A percentile compares a stretch with the other conserved stretches of the same genome.
Conservation (phyloP, 2,888 invertebrate species). For the Pyrocoelia pectoralis region DNA sequence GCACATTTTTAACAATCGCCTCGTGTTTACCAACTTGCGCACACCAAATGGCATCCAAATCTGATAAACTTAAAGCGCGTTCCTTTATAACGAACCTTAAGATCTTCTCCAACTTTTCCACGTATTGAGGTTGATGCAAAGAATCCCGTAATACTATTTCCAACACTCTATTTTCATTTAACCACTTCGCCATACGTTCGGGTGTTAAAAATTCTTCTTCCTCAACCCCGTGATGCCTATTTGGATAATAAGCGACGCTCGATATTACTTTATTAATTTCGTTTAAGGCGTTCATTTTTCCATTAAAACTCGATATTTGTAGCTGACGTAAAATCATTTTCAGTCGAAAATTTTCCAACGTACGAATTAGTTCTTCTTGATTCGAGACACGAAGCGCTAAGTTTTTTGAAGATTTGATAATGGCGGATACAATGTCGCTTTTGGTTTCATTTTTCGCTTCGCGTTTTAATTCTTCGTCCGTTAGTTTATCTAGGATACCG, state of each 20-base stretch:
- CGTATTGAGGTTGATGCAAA: constrained; percentile 96
- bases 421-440: constrained; percentile 94
- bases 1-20: constrained; percentile 97
- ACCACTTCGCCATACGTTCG: constrained; percentile 96
- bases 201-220: constrained; percentile 93
- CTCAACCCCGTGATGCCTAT: constrained; percentile 73
- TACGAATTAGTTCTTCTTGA: constrained; percentile 80
- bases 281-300: constrained; percentile 98
- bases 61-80: constrained; percentile 85
- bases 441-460: constrained; percentile 96
- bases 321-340: constrained; percentile 92
- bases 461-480: constrained; percentile 94
- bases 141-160: constrained; percentile 96
- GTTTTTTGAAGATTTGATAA: constrained; percentile 91
- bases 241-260: constrained; percentile 89
- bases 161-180: constrained; percentile 93
- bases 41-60: constrained; percentile 95
- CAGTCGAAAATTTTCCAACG: constrained; percentile 90
- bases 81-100: constrained; percentile 96
- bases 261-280: constrained; percentile 97
- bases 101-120: constrained; percentile 97
- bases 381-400: constrained; percentile 85
- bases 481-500: constrained; percentile 87
- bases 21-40: constrained; percentile 98
- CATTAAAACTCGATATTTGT: constrained; percentile 97